Evolutionary conservation across 2,888 invertebrate species (phyloP), one percentile per base, ranked within the genome.

Genomic region (Tridacna gigas): DNA sequence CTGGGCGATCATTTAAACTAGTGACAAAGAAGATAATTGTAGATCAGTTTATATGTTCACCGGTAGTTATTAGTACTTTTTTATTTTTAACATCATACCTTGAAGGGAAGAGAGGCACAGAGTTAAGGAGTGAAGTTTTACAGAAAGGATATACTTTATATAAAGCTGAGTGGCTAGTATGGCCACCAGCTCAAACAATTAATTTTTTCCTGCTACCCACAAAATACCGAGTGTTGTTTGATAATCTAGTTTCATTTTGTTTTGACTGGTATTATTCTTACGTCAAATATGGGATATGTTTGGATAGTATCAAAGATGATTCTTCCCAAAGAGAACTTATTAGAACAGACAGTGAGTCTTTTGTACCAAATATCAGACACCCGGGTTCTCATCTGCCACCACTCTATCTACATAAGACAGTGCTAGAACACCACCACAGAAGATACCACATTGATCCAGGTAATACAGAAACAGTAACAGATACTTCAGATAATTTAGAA

Each of bases 131-230:
- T 61, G 90, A 91, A 71, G 71, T 89, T 12, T 67, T 74, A 20
- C 87, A 86, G 47, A 98, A 98, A 94, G 97, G 97, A 26, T 96
- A 96, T 96, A 96, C 95, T 88, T 95, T 98, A 18, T 98, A 98
- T 93, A 95, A 96, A 74, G 98, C 98, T 11, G 98, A 99, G 94
- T 98, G 98, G 97, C 93, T 97, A 11, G 96, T 98, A 45, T 98
- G 98, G 98, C 98, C 98, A 0, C 97, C 97, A 11, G 98, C 98
- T 0, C 98, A 99, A 94, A 95, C 98, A 65, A 95, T 99, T n/a
- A 99, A 98, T 95, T 99, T 99, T 95, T 97, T 97, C 94, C 96
- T 97, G 93, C 94, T 99, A 88, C 97, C 98, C 15, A 96, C 97
- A 13, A 96, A 96, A 90, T 98, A 96, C 94, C 96, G 98, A 93